A percentile compares a stretch with the other conserved stretches of the same genome.
Evolutionary conservation across 2,113 vertebrate species (phyloP).

Genomic region (Melozone crissalis): DNA sequence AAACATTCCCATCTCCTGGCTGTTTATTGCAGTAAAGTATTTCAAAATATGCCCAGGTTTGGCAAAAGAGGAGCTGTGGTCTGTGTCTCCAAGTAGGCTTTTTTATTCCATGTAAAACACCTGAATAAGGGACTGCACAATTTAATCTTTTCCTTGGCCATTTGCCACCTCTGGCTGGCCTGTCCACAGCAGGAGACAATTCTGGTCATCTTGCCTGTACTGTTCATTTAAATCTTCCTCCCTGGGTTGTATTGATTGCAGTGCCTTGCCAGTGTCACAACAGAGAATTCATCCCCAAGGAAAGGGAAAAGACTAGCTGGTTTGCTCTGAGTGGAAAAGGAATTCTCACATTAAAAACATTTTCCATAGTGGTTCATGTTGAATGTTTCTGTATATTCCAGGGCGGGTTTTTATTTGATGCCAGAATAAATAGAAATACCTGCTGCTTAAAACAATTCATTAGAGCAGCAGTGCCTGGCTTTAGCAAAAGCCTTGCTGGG

Average conservation of each 20-base stretch:
- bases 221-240: neutral
- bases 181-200: neutral
- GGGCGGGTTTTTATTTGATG: constrained; percentile 64
- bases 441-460: constrained; percentile 67
- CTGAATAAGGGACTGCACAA: neutral
- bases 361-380: constrained; percentile 59
- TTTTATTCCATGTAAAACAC: neutral
- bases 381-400: constrained; percentile 69
- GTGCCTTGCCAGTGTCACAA: neutral
- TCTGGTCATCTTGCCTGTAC: neutral
- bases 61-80: neutral
- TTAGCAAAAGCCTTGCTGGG: constrained; percentile 38
- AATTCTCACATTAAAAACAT: constrained; percentile 65
- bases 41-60: neutral
- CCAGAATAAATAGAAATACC: constrained; percentile 71
- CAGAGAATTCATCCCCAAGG: constrained; percentile 31
- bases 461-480: constrained; percentile 51
- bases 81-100: neutral
- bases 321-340: constrained; percentile 60
- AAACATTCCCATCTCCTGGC: constrained; percentile 4
- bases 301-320: constrained; percentile 30
- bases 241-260: neutral
- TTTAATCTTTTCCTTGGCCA: neutral
- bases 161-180: neutral
- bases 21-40: neutral